Base-by-base conservation (phyloP, 2,797 vertebrate genomes). In the Epinephelus malabaricus region DNA sequence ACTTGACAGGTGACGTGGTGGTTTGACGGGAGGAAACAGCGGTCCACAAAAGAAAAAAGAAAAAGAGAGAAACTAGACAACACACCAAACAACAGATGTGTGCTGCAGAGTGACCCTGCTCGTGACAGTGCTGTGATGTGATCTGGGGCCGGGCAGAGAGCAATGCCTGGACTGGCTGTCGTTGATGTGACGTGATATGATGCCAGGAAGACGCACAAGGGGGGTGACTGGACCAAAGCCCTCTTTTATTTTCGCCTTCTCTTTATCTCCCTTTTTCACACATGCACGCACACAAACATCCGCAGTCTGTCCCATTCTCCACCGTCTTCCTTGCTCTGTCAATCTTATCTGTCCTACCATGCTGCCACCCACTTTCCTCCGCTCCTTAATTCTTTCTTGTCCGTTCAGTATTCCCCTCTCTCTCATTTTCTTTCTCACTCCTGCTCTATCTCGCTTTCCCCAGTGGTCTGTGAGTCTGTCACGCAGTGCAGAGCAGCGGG, bases 271-370 rank as follows among this genome's bases (percentile, higher is more conserved):
- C 72, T 58, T 77, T 67, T 63, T 83, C 87, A 89, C 86, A 87
- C 82, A 87, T 38, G 60, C 60, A 63, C 34, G 14, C 59, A 75
- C 74, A 62, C 80, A 81, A 85, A 78, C 88, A 85, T 75, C 69
- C 34, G 14, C 65, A 82, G 73, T 76, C 78, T 56, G 73, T 86
- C 74, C 70, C 82, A 74, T 88, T 88, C 87, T 74, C 69, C 34
- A 34, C 79, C 50, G 21, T 71, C 79, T 69, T 84, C 76, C 78
- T 81, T 61, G 70, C 90, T 83, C 84, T 64, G 84, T 91, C 88
- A 86, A 84, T 90, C 88, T 88, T 91, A 92, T 93, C 91, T 89
- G 47, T 77, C 75, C 78, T 25, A 27, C 86, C 88, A 89, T 71
- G 88, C 87, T 80, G 84, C 87, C 89, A 76, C 86, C 89, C 89